These are phyloP conservation scores for Lipotes vexillifer DNA, from an alignment of 2,113 vertebrate species.

Conservation along the genomic window DNA sequence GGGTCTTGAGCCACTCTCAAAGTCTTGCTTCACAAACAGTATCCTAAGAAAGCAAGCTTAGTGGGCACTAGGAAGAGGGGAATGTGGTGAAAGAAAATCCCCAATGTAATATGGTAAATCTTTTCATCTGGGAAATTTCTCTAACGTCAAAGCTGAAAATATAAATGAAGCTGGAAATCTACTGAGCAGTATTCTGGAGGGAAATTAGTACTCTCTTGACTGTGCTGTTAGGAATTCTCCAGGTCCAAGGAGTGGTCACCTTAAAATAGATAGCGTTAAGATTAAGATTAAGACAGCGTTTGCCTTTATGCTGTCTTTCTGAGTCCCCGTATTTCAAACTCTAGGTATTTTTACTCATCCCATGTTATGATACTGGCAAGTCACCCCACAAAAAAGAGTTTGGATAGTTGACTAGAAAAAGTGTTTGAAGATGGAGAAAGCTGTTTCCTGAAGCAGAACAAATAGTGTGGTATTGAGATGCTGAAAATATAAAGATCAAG, in stretches of 20 bases:
- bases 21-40: background rate
- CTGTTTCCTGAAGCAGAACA: background rate
- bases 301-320: background rate
- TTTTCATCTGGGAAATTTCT: background rate
- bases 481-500: background rate
- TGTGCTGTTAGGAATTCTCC: background rate
- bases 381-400: background rate
- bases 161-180: background rate
- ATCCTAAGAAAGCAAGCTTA: background rate
- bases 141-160: background rate
- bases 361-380: background rate
- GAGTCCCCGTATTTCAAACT: background rate
- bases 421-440: background rate
- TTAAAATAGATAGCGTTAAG: background rate
- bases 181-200: background rate
- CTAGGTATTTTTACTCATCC: background rate
- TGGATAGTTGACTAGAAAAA: background rate
- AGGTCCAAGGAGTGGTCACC: background rate
- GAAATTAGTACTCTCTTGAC: background rate
- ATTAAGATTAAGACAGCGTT: background rate
- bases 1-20: background rate
- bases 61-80: background rate
- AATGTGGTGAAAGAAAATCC: background rate
- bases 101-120: background rate
- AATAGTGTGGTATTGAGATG: background rate